These are phyloP conservation scores for Patella caerulea DNA, from an alignment of 2,888 invertebrate genomes.

Conservation along the genomic window DNA sequence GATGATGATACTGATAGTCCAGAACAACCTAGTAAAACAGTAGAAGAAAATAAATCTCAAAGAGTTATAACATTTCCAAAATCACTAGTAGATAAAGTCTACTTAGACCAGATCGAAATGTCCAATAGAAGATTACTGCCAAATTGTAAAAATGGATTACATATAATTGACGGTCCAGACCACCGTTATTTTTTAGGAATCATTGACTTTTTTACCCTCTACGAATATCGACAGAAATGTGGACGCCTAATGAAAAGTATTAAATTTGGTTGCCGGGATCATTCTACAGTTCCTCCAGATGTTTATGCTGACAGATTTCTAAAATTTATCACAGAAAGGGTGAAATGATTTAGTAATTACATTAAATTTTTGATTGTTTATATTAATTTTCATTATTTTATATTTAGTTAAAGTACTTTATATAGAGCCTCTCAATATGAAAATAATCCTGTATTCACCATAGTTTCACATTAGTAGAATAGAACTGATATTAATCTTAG, in stretches of 20 bases:
- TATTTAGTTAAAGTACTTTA: no score
- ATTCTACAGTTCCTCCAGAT: conserved; percentile 59
- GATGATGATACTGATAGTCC: conserved; percentile 12
- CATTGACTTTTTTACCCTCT: conserved; percentile 63
- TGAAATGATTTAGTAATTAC: conserved; percentile 17
- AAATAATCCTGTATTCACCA: no score
- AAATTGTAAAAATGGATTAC: conserved; percentile 57
- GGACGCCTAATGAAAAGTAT: conserved; percentile 54
- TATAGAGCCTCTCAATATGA: no score
- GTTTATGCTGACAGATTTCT: conserved; percentile 54
- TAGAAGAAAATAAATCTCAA: neutral
- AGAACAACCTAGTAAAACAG: neutral
- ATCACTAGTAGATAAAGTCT: conserved; percentile 37
- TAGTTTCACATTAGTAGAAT: no score
- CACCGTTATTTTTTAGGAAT: conserved; percentile 61
- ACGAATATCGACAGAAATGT: conserved; percentile 49
- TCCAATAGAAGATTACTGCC: conserved; percentile 53
- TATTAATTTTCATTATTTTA: no score
- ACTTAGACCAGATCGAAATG: conserved; percentile 36
- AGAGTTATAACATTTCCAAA: conserved; percentile 30
- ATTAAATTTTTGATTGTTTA: no score
- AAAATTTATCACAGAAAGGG: conserved; percentile 46
- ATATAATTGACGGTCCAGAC: conserved; percentile 59
- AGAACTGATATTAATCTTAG: no score
- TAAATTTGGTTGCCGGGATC: conserved; percentile 55